Conservation (phyloP, 2,113 vertebrate species). For the Otis tarda region DNA sequence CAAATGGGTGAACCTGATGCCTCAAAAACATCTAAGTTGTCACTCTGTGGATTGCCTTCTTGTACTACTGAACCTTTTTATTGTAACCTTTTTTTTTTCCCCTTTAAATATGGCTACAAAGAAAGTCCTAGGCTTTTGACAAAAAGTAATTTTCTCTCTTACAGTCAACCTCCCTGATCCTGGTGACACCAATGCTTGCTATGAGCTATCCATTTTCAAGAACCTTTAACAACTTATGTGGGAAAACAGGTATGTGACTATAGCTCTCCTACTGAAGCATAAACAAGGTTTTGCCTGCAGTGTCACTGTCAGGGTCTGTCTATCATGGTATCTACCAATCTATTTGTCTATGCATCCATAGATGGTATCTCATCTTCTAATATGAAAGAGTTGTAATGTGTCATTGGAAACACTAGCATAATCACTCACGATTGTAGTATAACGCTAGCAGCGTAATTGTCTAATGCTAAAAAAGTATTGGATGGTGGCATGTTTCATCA, state of each 20-base stretch:
- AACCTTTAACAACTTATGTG: slow-evolving; percentile 78
- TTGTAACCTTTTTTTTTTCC: background rate
- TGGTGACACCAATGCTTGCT: slow-evolving; percentile 75
- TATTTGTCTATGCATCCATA: background rate
- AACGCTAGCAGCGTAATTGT: background rate
- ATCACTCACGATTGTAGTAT: background rate
- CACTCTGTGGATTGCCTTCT: background rate
- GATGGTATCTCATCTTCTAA: background rate
- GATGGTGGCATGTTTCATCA: background rate
- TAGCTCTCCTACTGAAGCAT: background rate
- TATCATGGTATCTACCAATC: background rate
- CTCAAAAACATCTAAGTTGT: background rate
- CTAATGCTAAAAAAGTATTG: background rate
- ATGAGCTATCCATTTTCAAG: slow-evolving; percentile 78
- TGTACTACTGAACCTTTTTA: background rate
- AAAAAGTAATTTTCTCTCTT: slow-evolving; percentile 10
- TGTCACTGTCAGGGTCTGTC: background rate
- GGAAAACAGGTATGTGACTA: slow-evolving; percentile 76
- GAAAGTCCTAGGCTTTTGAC: background rate
- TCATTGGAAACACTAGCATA: background rate
- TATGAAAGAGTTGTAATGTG: background rate
- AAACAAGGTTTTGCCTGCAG: background rate
- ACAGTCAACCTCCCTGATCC: slow-evolving; percentile 72
- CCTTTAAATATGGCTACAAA: background rate
- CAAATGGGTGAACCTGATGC: background rate